Evolutionary conservation across 1,140 invertebrate species (phyloP).

Genomic region (Panagrolaimus sp.): DNA sequence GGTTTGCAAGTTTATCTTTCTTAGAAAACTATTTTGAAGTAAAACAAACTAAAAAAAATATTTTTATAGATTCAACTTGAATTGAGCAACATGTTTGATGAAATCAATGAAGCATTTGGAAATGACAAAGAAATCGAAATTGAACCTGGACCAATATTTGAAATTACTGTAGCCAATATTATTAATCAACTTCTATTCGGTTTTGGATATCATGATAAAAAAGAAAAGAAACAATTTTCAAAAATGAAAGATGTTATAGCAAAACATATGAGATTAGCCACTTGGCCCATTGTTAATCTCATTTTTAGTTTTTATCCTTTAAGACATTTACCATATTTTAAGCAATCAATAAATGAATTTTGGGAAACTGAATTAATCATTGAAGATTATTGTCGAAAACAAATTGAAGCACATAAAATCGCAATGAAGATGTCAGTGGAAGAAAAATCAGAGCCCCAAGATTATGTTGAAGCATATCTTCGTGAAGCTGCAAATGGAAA

Average conservation of each 20-base stretch:
- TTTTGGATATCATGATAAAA: conserved; percentile 2
- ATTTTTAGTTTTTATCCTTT: neutral
- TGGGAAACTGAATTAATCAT: neutral
- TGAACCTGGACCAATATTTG: neutral
- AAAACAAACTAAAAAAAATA: neutral
- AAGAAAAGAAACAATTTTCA: neutral
- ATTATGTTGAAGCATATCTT: conserved; percentile 2
- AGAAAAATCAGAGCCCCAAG: neutral
- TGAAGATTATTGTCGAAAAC: neutral
- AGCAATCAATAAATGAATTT: neutral
- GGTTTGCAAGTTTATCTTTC: too few species aligned
- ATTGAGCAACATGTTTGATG: neutral
- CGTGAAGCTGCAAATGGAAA: neutral
- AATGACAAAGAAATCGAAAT: neutral
- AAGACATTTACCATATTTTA: neutral
- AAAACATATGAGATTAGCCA: neutral
- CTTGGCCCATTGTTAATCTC: neutral
- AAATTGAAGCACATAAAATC: neutral
- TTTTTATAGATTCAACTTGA: conserved; percentile 10
- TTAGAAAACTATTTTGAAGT: too few species aligned
- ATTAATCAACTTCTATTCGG: conserved; percentile 7
- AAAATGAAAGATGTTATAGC: neutral
- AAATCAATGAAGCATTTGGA: neutral
- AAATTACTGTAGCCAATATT: neutral
- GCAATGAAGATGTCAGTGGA: neutral